Base-by-base conservation (phyloP, 2,888 invertebrate species). In the Microdon myrmicae region DNA sequence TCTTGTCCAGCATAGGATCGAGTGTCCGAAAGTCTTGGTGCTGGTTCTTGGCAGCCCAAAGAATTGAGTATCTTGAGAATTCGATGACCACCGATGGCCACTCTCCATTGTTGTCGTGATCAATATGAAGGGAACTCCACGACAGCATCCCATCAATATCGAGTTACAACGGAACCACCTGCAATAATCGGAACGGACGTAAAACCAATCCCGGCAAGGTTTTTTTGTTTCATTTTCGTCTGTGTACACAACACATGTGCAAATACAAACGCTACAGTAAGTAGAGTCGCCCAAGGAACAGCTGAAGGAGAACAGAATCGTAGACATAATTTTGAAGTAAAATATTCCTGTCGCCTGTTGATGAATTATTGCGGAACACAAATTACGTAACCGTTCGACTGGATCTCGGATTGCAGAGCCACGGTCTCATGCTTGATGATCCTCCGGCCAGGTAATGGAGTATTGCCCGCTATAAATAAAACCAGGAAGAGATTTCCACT, bases 311-410 rank as follows among this genome's bases (percentile, higher is more conserved):
- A 32, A 14, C 25, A 44, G 23, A 26, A 34, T 23, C 23, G 16
- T 37, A 37, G 49, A 53, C 51, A 47, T 53, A 58, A 53, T 28
- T 64, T 53, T 53, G 51, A 58, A 64, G 58, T 56, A 64, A 64
- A 64, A 64, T 64, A 64, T 64, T 64, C 64, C 58, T 64, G 64
- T 64, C 64, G 64, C 64, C 64, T 64, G 43, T 58, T 64, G 64
- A 64, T 64, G 64, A 64, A 64, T 64, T 64, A 64, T 64, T 56
- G 64, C 64, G 64, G 64, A 64, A 64, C 56, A 58, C 64, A 58
- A 64, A 64, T 64, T 64, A 64, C 53, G 47, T 53, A 64, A 64
- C 64, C 58, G 58, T 64, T 56, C 41, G 38, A 47, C 20, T 34
- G 29, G 23, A 48, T 35, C 14, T 29, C 37, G 43, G 29, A 35